Percentiles rank a stretch among this genome's conserved stretches.
phyloP scores from a whole-genome alignment of 2,797 vertebrate species.

The Phalanger gymnotis region DNA sequence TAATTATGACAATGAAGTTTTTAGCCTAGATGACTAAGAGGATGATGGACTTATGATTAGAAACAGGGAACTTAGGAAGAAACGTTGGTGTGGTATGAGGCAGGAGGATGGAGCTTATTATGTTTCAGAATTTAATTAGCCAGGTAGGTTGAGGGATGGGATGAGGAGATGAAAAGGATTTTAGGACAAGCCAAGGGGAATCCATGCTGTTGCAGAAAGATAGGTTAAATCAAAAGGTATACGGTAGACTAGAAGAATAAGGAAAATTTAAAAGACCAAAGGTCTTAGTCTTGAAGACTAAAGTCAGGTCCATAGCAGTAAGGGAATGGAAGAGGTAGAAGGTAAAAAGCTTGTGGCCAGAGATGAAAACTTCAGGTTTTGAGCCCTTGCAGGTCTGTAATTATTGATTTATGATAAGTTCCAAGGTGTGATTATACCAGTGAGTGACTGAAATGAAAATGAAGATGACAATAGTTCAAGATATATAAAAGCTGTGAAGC shows the following conservation, averaged over 20 bases:
- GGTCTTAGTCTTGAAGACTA: not conserved
- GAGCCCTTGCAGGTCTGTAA: not conserved
- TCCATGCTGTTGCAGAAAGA: not conserved
- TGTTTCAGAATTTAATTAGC: not conserved
- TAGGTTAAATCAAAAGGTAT: slow-evolving; percentile 20
- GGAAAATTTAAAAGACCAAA: not conserved
- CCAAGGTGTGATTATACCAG: not conserved
- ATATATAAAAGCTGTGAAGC: not conserved
- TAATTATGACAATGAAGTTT: not conserved
- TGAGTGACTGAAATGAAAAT: not conserved
- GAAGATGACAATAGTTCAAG: slow-evolving; percentile 11
- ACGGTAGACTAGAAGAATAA: not conserved
- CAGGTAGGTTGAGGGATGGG: not conserved
- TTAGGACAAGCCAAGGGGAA: not conserved
- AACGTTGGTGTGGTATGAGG: not conserved
- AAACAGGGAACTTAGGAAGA: not conserved
- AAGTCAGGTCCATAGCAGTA: not conserved
- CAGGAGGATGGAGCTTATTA: not conserved
- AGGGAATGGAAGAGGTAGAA: not conserved
- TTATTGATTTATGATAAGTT: slow-evolving; percentile 31
- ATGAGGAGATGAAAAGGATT: slow-evolving; percentile 7
- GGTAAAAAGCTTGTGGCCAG: not conserved
- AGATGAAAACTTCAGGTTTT: slow-evolving; percentile 15
- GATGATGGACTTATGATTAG: not conserved
- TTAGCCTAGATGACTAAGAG: not conserved